Evolutionary conservation across 2,888 invertebrate species (phyloP), one percentile per base, ranked within the genome.

Genomic region (Pheosia gnoma): DNA sequence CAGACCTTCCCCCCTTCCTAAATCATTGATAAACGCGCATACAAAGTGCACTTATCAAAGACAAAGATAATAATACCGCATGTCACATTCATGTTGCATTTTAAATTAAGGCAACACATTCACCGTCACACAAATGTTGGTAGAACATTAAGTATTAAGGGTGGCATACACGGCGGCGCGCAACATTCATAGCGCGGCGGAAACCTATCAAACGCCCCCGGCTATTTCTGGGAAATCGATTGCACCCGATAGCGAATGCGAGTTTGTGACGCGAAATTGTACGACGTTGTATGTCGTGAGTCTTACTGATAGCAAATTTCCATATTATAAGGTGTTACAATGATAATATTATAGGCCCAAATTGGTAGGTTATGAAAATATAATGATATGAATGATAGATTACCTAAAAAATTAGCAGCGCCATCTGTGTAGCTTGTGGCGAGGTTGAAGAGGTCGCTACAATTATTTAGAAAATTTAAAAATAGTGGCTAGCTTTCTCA

Each of bases 141-240:
- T 87, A 79, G 80, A 80, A 69, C 80, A 90, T 92, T 86, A 91
- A 90, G 88, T 90, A 93, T 92, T 88, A 86, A 90, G 85, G 72
- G 75, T 71, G 73, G 82, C 77, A 78, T 81, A 81, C 63, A 79
- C 72, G 68, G 75, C 78, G 75, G 79, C 79, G 75, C 86, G 85
- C 83, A 88, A 84, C 85, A 86, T 90, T 90, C 83, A 88, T 85
- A 79, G 83, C 73, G 71, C 72, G 72, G 77, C 61, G 70, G 81
- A 80, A 82, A 71, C 82, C 80, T 80, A 84, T 81, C 84, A 84
- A 81, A 82, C 82, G 84, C 83, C 77, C 75, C 63, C 75, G 81
- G 86, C 85, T 90, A 90, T 90, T 90, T 88, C 86, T 83, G 81
- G 82, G 74, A 78, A 85, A 90, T 89, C 91, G 88, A 91, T 91